Evolutionary conservation across 2,797 vertebrate genomes (phyloP), one percentile per base, ranked within the genome.

Genomic region (Semaprochilodus insignis): DNA sequence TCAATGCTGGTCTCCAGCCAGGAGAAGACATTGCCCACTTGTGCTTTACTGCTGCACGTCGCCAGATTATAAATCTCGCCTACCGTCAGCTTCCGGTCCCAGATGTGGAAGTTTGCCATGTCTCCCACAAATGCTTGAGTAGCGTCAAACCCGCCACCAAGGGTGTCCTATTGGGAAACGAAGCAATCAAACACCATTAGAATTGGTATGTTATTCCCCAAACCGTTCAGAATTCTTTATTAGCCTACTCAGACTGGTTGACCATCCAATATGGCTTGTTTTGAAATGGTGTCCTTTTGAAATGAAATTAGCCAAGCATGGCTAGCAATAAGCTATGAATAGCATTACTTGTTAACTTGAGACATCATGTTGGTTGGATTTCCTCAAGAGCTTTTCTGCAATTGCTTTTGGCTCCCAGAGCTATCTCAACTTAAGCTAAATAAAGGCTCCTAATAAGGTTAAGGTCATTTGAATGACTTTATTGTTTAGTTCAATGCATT

Each of bases 81-180:
- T 0, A 96, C 94, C 2, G 96, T 97, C 87, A 99, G 94, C 91
- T 97, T 97, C 54, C 97, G 94, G 90, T 99, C 97, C 98, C 98
- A 99, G 93, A 99, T 95, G 94, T 99, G 97, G 91, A 99, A 98
- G 79, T 99, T 98, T 7, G 98, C 97, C 91, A 99, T 91, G 91
- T 99, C 97, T 3, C 98, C 98, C 16, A 99, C 93, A 17, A 99
- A 99, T 0, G 98, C 98, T 86, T 99, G 98, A 0, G 98, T 99
- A 89, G 98, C 98, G 0, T 99, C 98, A 23, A 99, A 99, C 1
- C 97, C 97, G 0, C 98, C 98, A 0, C 98, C 98, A 71, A 97
- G 94, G 0, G 96, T 97, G 91, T 99, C 98, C 98, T 99, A 93
- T 14, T 23, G 7, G n/a, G 25, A 16, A 72, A 27, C 60, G 19